Percentiles rank a stretch among this genome's conserved stretches.
Evolutionary conservation across 2,888 invertebrate species (phyloP).

Genomic region (Erebia palarica): DNA sequence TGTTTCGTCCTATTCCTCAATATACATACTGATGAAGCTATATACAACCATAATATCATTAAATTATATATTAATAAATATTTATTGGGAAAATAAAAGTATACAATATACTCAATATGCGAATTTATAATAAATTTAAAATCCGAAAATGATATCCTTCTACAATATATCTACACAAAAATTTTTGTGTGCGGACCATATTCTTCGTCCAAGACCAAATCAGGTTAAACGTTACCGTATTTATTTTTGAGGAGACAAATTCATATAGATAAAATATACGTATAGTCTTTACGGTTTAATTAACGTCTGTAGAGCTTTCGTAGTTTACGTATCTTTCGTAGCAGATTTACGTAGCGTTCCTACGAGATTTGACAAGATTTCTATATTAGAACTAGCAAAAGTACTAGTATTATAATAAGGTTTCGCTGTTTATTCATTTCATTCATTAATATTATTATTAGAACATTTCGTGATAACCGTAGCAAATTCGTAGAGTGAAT

Average conservation of each 20-base stretch:
- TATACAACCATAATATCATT: not conserved
- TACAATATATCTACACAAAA: not conserved
- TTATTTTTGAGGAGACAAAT: not conserved
- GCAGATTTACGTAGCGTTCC: constrained; percentile 50
- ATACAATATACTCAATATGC: not conserved
- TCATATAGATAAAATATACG: constrained; percentile 17
- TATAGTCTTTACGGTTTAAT: constrained; percentile 19
- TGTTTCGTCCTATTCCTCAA: constrained; percentile 25
- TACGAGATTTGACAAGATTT: constrained; percentile 5
- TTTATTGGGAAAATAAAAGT: not conserved
- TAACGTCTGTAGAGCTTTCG: constrained; percentile 30
- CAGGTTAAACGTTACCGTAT: not conserved
- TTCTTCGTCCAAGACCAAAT: not conserved
- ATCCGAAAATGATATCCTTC: not conserved
- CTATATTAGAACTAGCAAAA: not conserved
- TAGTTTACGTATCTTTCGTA: constrained; percentile 36
- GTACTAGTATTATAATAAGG: no score
- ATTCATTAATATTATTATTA: no score
- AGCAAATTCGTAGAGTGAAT: no score
- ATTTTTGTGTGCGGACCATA: not conserved
- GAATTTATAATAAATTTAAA: not conserved
- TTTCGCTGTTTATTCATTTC: no score
- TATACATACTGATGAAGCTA: not conserved
- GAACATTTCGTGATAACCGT: no score
- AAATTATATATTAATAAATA: not conserved